Conservation (phyloP, 2,797 vertebrate genomes). For the Anableps anableps region DNA sequence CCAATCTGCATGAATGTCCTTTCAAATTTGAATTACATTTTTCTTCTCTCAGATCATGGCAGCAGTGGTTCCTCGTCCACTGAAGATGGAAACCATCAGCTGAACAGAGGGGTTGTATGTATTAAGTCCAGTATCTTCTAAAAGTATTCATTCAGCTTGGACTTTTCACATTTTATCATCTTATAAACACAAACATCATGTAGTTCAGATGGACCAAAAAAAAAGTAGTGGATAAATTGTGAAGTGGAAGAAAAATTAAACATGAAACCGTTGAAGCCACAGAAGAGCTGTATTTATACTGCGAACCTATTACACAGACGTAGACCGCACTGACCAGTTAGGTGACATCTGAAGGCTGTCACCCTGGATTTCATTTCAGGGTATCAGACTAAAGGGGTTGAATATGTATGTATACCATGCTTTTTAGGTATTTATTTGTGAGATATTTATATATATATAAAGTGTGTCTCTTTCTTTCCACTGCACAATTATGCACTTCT, state of each 20-base stretch:
- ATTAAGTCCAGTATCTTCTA: not conserved
- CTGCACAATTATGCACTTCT: not conserved
- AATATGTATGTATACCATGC: not conserved
- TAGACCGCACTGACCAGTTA: not conserved
- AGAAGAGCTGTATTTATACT: not conserved
- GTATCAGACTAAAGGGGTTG: not conserved
- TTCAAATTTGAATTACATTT: not conserved
- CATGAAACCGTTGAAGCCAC: not conserved
- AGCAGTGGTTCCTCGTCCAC: constrained; percentile 70
- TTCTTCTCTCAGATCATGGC: constrained; percentile 59
- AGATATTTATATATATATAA: not conserved
- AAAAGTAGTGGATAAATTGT: not conserved
- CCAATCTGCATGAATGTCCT: not conserved
- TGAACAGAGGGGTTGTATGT: constrained; percentile 90
- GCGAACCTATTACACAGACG: not conserved
- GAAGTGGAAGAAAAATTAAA: not conserved
- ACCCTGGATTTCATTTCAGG: not conserved
- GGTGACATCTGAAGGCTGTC: too few species aligned
- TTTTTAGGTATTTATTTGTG: not conserved
- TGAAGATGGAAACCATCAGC: constrained; percentile 84
- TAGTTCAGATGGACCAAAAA: not conserved
- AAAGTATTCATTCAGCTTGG: not conserved
- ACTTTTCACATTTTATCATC: not conserved
- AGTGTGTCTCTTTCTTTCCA: not conserved
- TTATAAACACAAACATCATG: not conserved